Evolutionary conservation across 92 coral and sea anemone species (phyloP).

Genomic region (Phymanthus crucifer): DNA sequence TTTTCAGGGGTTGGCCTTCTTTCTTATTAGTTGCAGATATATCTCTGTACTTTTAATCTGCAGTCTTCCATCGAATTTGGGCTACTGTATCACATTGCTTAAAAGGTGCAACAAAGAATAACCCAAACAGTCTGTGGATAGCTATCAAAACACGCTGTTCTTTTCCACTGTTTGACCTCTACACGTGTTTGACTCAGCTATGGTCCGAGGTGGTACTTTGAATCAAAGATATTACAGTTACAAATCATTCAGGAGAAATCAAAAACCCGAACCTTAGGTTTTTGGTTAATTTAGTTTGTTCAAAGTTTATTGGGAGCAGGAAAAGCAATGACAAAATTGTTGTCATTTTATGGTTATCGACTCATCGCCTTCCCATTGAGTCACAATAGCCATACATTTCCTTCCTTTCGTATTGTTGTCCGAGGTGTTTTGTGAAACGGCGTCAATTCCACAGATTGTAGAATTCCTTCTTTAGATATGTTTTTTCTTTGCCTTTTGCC

Average conservation of each 20-base stretch:
- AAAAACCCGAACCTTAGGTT: neutral
- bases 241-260: neutral
- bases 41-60: neutral
- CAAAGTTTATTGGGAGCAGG: neutral
- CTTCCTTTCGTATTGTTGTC: slow-evolving; percentile 1
- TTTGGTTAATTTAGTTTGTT: neutral
- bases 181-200: neutral
- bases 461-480: neutral
- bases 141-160: neutral
- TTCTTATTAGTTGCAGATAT: too few species aligned
- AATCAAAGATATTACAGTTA: neutral
- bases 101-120: slow-evolving; percentile 6
- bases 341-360: neutral
- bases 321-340: neutral
- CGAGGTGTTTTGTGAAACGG: neutral
- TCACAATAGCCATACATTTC: neutral
- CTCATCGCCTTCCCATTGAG: neutral
- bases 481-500: neutral
- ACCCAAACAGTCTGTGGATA: neutral
- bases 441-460: neutral
- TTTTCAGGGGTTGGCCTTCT: neutral
- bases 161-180: slow-evolving; percentile 1
- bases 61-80: neutral
- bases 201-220: neutral
- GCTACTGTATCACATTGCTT: neutral